Conservation (phyloP, 1,140 invertebrate genomes). For the Eupeodes corollae region DNA sequence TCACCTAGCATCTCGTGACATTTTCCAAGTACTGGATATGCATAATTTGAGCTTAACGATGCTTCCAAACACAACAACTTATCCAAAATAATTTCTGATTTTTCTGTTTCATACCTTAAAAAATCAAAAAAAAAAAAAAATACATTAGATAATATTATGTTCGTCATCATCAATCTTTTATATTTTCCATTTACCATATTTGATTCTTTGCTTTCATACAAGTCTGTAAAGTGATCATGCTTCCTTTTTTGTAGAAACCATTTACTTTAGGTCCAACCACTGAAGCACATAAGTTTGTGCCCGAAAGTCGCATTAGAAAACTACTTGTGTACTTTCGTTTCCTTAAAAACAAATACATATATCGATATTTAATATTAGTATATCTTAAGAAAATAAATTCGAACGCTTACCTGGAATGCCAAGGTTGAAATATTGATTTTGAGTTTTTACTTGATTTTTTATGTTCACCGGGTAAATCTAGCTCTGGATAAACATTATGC, state of each 20-base stretch:
- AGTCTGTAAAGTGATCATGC: conserved; percentile 52
- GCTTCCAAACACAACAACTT: conserved; percentile 78
- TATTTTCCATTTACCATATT: conserved; percentile 13
- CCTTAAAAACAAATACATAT: conserved; percentile 25
- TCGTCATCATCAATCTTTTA: neutral
- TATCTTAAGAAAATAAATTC: too few relatives aligned
- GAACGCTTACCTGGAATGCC: conserved; percentile 54
- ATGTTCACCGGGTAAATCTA: conserved; percentile 52
- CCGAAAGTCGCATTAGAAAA: conserved; percentile 59
- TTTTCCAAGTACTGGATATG: conserved; percentile 62
- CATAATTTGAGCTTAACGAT: conserved; percentile 33
- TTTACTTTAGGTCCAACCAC: conserved; percentile 64
- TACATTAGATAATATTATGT: too few relatives aligned
- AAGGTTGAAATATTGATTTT: conserved; percentile 56
- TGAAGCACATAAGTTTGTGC: conserved; percentile 53
- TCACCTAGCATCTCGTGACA: conserved; percentile 84
- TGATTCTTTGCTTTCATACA: conserved; percentile 61
- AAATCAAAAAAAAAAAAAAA: neutral
- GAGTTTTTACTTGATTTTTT: conserved; percentile 39
- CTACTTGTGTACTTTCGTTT: conserved; percentile 63
- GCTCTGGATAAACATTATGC: conserved; percentile 79
- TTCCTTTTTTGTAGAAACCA: conserved; percentile 56
- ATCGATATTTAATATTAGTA: too few relatives aligned
- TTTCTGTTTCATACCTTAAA: conserved; percentile 60
- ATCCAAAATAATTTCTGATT: conserved; percentile 72